Evolutionary conservation across 2,888 invertebrate genomes (phyloP), one percentile per base, ranked within the genome.

Genomic region (Cancer borealis): DNA sequence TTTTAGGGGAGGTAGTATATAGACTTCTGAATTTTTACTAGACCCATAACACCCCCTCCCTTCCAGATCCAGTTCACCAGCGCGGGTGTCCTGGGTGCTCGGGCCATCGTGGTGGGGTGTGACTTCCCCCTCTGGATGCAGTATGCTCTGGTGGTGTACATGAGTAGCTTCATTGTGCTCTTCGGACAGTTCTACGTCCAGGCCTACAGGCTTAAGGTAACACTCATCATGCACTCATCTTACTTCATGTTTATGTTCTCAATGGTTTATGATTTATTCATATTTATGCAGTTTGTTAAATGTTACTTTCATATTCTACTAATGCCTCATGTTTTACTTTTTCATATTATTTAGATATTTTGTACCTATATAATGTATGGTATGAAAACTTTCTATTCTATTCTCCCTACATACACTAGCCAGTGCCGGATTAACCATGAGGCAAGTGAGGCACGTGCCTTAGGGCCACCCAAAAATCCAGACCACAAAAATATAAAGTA

Each of bases 61-160:
- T 88, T 73, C 84, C 97, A 98, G 98, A 97, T 98, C 96, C 98
- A 99, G 97, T 99, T 99, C 97, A 98, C 98, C 1, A 97, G 98
- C 96, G 98, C 98, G n/a, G 97, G 98, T 95, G 96, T 98, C 95
- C 97, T 98, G 96, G 98, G 98, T 88, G 97, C 98, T 92, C 98
- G 98, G 96, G 98, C 98, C 54, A 97, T 98, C 96, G 97, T 98
- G 95, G 98, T 97, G 21, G 98, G 98, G 96, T 99, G 98, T 96
- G 98, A 98, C 96, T 98, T 98, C 96, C 98, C 98, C 0, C 97
- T 98, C n/a, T 98, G 98, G 98, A 98, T 98, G 98, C 98, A 98
- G 96, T 98, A 98, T 96, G 98, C 98, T 0, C 97, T 98, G 92
- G 98, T 98, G 95, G 97, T 98, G 95, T 99, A 98, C 97, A 98